Evolutionary conservation across 2,888 invertebrate species (phyloP).

Genomic region (Troides aeacus): DNA sequence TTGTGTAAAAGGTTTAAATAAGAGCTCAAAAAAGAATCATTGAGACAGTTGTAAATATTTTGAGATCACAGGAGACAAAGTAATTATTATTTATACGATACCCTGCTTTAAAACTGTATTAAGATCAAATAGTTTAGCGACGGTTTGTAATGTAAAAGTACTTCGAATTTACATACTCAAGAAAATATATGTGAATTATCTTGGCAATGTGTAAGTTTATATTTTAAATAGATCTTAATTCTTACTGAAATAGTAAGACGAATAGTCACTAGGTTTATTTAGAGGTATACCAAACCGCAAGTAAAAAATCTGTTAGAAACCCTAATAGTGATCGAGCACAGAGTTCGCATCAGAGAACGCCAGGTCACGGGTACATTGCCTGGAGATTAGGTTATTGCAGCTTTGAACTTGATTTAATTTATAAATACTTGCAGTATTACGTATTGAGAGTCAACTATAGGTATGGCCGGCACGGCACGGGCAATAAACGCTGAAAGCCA

Average conservation of each 20-base stretch:
- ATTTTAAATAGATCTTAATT: too few species aligned
- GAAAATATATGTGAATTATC: too few species aligned
- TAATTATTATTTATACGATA: neutral
- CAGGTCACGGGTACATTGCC: neutral
- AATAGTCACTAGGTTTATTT: neutral
- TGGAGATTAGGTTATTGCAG: neutral
- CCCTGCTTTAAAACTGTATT: neutral
- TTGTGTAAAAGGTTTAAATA: too few species aligned
- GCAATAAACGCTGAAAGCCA: slow-evolving; percentile 21
- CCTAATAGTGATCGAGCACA: too few species aligned
- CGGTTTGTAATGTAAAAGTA: neutral
- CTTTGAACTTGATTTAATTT: slow-evolving; percentile 1
- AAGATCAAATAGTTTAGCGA: neutral
- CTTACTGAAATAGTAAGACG: too few species aligned
- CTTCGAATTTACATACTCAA: too few species aligned
- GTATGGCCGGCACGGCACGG: neutral
- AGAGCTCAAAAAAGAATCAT: neutral
- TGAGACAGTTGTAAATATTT: neutral
- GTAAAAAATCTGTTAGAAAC: neutral
- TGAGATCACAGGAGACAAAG: neutral
- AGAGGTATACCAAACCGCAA: neutral
- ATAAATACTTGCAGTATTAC: slow-evolving; percentile 1
- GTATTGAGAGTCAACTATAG: slow-evolving; percentile 2
- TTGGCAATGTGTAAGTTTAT: too few species aligned
- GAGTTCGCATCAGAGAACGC: neutral